Conservation (phyloP, 2,113 vertebrate genomes). For the Salvelinus namaycush region DNA sequence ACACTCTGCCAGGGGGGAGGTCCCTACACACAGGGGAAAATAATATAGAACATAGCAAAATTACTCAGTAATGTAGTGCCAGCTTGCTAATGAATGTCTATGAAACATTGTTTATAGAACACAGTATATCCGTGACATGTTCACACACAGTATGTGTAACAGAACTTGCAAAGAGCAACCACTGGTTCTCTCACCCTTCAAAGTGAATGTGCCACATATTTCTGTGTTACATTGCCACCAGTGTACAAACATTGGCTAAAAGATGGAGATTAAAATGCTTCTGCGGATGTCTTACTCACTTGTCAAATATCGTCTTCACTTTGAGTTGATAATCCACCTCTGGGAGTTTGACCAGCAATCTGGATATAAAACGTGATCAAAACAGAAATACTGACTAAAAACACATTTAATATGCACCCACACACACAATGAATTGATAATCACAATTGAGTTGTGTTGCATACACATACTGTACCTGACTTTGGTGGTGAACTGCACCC, state of each 20-base stretch:
- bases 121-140: background rate
- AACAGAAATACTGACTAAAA: background rate
- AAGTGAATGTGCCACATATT: too few species aligned
- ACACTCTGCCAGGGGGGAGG: constrained; percentile 90
- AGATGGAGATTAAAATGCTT: too few species aligned
- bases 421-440: background rate
- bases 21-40: constrained; percentile 78
- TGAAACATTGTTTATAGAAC: background rate
- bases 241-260: too few species aligned
- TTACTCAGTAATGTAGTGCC: background rate
- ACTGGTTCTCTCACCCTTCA: too few species aligned
- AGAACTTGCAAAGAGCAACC: too few species aligned
- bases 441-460: background rate
- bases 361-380: constrained; percentile 62
- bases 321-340: constrained; percentile 96
- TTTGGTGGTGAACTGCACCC: constrained; percentile 95
- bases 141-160: too few species aligned
- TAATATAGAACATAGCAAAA: constrained; percentile 1
- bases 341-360: constrained; percentile 92
- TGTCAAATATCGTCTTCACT: constrained; percentile 96
- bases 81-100: background rate
- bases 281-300: constrained; percentile 74
- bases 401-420: background rate
- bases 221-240: too few species aligned
- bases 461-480: constrained; percentile 79